Evolutionary conservation across 2,113 vertebrate genomes (phyloP), one percentile per base, ranked within the genome.

Genomic region (Asarcornis scutulata): DNA sequence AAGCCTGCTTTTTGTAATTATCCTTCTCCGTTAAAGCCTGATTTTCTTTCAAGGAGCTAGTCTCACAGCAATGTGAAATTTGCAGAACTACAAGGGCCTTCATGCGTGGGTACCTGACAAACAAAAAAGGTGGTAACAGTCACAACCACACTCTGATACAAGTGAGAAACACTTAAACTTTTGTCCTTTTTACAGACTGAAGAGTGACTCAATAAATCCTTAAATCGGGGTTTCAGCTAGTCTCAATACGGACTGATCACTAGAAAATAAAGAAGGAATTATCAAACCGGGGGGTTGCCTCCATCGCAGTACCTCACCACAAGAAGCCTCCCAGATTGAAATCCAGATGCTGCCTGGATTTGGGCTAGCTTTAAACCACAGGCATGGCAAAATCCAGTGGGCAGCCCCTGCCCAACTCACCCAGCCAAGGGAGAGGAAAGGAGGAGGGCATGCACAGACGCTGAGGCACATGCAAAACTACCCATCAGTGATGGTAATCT

Each of bases 161-260:
- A 67, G 62, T 34, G 36, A 87, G 46, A 89, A 95, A 97, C 40
- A 38, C 23, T 75, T 79, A 36, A 26, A 83, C 92, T 77, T 91
- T 80, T 83, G 42, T 92, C 86, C 59, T 77, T 92, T 75, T 84
- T 72, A 88, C 7, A 82, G 83, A 74, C 62, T 22, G 25, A 92
- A 83, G 73, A 77, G n/a, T n/a, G 62, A 96, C 60, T 82, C 81
- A 56, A 58, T 91, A 93, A 91, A 89, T 27, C 71, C 50, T 73
- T 3, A 69, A 71, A 40, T 40, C 66, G 44, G 29, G 62, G 73
- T 92, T 91, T 68, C 26, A 63, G 40, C 40, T 89, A 69, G 67
- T 20, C 71, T 25, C 53, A 64, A 71, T 86, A 46, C 6, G 7
- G 31, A 32, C 6, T 40, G n/a, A 67, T 56, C 18, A 6, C 53